phyloP scores from a whole-genome alignment of 2,888 invertebrate species.

The Erpobdella octoculata region DNA sequence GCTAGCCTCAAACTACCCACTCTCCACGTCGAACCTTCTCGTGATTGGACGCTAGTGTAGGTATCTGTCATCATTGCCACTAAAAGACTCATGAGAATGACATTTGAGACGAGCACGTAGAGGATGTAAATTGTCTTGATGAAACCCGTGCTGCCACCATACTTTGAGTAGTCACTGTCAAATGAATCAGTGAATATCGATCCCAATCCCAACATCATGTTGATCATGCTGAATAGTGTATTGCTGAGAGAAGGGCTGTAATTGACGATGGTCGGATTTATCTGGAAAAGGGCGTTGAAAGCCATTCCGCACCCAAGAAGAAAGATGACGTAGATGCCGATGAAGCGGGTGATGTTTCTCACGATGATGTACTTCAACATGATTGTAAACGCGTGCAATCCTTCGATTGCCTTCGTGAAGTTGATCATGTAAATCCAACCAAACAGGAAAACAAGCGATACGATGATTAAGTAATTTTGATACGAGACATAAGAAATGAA shows the following conservation, averaged over 20 bases:
- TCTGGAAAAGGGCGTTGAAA: slow-evolving; percentile 45
- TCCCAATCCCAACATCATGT: slow-evolving; percentile 49
- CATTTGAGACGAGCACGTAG: slow-evolving; percentile 43
- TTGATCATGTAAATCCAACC: slow-evolving; percentile 49
- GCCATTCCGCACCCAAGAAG: slow-evolving; percentile 48
- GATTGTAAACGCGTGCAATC: slow-evolving; percentile 47
- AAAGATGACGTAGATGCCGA: slow-evolving; percentile 47
- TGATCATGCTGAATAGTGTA: slow-evolving; percentile 46
- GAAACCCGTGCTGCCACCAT: slow-evolving; percentile 36
- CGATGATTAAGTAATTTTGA: slow-evolving; percentile 42
- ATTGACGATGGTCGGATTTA: slow-evolving; percentile 36
- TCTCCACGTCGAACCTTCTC: slow-evolving; percentile 45
- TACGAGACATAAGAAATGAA: slow-evolving; percentile 38
- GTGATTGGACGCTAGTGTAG: slow-evolving; percentile 41
- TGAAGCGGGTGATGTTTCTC: slow-evolving; percentile 45
- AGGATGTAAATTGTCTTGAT: slow-evolving; percentile 44
- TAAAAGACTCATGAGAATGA: slow-evolving; percentile 40
- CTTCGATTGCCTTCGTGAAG: slow-evolving; percentile 47
- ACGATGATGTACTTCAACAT: slow-evolving; percentile 48
- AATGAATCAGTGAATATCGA: slow-evolving; percentile 42
- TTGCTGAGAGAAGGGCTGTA: slow-evolving; percentile 40
- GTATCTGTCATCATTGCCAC: slow-evolving; percentile 43
- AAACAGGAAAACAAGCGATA: slow-evolving; percentile 43
- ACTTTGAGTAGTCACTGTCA: slow-evolving; percentile 37
- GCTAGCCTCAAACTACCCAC: slow-evolving; percentile 47